Percentiles rank a stretch among this genome's conserved stretches.
phyloP scores from a whole-genome alignment of 1,140 invertebrate genomes.

The Zaprionus camerounensis region DNA sequence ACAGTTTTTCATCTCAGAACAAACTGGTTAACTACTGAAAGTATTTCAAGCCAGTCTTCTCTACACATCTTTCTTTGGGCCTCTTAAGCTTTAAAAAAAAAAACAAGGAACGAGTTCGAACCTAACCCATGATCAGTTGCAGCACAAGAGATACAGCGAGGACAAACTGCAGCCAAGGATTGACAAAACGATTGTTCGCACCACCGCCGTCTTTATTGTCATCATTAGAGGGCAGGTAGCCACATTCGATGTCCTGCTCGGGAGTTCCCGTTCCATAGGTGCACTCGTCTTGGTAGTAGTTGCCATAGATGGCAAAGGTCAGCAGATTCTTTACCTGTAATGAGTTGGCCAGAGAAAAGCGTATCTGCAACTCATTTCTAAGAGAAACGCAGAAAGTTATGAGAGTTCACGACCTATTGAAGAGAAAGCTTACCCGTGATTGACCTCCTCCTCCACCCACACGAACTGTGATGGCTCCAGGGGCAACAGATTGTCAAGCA shows the following conservation, averaged over 20 bases:
- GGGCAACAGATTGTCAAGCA: slow-evolving; percentile 59
- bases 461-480: slow-evolving; percentile 58
- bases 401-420: not conserved
- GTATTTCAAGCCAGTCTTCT: too few relatives aligned
- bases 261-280: slow-evolving; percentile 37
- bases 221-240: slow-evolving; percentile 4
- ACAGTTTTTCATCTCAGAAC: too few relatives aligned
- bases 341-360: slow-evolving; percentile 28
- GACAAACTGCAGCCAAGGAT: not conserved
- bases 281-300: slow-evolving; percentile 67
- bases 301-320: slow-evolving; percentile 74
- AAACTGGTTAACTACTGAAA: too few relatives aligned
- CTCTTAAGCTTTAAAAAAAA: not conserved
- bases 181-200: not conserved
- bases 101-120: not conserved
- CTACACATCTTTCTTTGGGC: not conserved
- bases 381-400: not conserved
- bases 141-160: not conserved
- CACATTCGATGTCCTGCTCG: slow-evolving; percentile 46
- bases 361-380: slow-evolving; percentile 48
- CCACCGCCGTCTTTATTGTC: not conserved
- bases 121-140: not conserved
- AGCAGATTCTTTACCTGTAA: slow-evolving; percentile 51
- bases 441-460: slow-evolving; percentile 33
- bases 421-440: slow-evolving; percentile 28